Base-by-base conservation (phyloP, 2,888 invertebrate species). In the Mactromeris polynyma region DNA sequence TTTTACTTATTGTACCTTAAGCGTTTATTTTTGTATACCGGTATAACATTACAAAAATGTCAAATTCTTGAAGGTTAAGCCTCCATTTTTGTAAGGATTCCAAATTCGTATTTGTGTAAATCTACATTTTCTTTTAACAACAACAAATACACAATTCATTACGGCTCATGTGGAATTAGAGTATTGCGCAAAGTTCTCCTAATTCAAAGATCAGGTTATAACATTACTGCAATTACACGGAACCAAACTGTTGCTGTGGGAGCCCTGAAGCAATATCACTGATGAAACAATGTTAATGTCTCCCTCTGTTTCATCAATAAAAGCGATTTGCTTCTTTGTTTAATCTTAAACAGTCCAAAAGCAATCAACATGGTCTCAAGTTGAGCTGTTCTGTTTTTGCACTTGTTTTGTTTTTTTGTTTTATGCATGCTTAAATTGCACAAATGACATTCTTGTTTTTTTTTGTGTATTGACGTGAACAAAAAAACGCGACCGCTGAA, bases 201-300 rank as follows among this genome's bases (percentile, higher is more conserved):
- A 64, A 64, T 26, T 64, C 58, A 26, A 7, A 21, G 58, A 26
- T 64, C 42, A 42, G 33, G 42, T 79, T 42, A 79, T 79, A 79
- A 79, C 79, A 80, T 33, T 80, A 31, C 33, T n/a, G 19, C 40
- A 42, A 80, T 80, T 80, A 80, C 33, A 46, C 7, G 4, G 14
- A 26, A 19, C 14, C n/a, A 51, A 80, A 80, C 21, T 42, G 80
- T 80, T 80, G 51, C 80, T 80, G 0, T 80, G 80, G 80, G 80
- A 80, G 42, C n/a, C 80, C 51, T 31, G 14, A 9, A 51, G 80
- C 31, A 80, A 80, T 80, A 51, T 46, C 31, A 51, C 80, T 46
- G 80, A 80, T 80, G 80, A 46, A 80, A 80, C 31, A 31, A 46
- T 31, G 42, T 80, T 80, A 46, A 42, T 26, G 46, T 80, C 51